A percentile compares a stretch with the other conserved stretches of the same genome.
These are phyloP conservation scores for Nebria ingens DNA, from an alignment of 1,140 invertebrate species.

Conservation along the genomic window DNA sequence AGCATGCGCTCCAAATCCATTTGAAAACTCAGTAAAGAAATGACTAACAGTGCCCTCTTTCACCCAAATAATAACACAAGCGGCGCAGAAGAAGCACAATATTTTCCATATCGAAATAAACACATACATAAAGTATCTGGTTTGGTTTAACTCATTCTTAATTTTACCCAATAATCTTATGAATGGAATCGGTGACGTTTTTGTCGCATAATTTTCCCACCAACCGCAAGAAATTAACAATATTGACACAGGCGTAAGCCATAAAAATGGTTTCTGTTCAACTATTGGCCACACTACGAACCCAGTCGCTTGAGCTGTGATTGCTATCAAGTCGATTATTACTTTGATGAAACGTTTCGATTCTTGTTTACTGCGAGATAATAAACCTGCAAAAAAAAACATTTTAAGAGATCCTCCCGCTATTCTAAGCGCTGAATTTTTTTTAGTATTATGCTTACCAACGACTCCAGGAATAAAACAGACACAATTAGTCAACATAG, in stretches of 20 bases:
- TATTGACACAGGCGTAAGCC: constrained; percentile 74
- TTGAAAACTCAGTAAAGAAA: constrained; percentile 63
- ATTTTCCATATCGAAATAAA: constrained; percentile 87
- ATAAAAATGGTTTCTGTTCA: constrained; percentile 55
- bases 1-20: constrained; percentile 65
- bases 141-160: constrained; percentile 67
- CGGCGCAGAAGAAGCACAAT: constrained; percentile 62
- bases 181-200: constrained; percentile 66
- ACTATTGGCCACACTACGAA: constrained; percentile 82
- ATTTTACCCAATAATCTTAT: constrained; percentile 70
- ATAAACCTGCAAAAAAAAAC: constrained; percentile 45
- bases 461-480: constrained; percentile 78
- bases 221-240: constrained; percentile 82
- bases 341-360: constrained; percentile 68
- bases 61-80: constrained; percentile 61
- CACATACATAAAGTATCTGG: constrained; percentile 79
- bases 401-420: neutral
- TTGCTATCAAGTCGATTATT: constrained; percentile 69
- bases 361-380: constrained; percentile 70
- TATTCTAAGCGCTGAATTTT: no score
- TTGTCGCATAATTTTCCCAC: constrained; percentile 95
- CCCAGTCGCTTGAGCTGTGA: constrained; percentile 76
- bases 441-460: constrained; percentile 42
- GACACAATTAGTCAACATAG: constrained; percentile 89
- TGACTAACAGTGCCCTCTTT: constrained; percentile 65